Percentiles rank a stretch among this genome's conserved stretches.
Conservation (phyloP, 2,113 vertebrate species). For the Patagioenas fasciata region DNA sequence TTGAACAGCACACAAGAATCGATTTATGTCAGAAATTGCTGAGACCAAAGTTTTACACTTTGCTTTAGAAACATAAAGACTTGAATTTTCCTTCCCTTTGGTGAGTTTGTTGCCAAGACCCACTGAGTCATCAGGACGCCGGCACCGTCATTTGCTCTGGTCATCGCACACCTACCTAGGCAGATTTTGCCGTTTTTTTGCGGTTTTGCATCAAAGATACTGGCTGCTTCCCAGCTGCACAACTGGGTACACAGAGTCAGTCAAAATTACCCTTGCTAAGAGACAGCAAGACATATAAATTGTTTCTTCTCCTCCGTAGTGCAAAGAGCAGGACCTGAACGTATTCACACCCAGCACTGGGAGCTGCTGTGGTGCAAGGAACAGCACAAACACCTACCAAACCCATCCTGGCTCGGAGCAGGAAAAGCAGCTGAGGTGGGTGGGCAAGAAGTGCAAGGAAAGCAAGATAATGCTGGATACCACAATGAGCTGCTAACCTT, state of each 20-base stretch:
- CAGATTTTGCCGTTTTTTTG: not conserved
- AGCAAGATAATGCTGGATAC: not conserved
- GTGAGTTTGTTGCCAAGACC: not conserved
- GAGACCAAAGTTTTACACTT: not conserved
- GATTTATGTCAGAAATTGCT: not conserved
- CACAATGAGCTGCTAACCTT: not conserved
- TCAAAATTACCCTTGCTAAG: not conserved
- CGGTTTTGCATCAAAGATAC: not conserved
- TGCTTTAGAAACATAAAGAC: not conserved
- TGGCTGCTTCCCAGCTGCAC: not conserved
- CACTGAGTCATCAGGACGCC: not conserved
- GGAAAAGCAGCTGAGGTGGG: not conserved
- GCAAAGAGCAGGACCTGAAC: not conserved
- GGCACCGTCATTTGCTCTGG: rapidly evolving
- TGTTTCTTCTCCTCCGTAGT: not conserved
- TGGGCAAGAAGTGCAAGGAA: constrained; percentile 14
- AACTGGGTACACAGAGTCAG: not conserved
- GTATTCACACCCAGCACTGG: not conserved
- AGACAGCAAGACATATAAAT: rapidly evolving
- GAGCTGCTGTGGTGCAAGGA: not conserved
- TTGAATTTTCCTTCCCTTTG: not conserved
- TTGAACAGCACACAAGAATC: not conserved
- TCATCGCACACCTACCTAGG: rapidly evolving
- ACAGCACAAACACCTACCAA: not conserved
- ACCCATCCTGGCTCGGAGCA: not conserved